Conservation (phyloP, 1,140 invertebrate species). For the Arctopsyche grandis region DNA sequence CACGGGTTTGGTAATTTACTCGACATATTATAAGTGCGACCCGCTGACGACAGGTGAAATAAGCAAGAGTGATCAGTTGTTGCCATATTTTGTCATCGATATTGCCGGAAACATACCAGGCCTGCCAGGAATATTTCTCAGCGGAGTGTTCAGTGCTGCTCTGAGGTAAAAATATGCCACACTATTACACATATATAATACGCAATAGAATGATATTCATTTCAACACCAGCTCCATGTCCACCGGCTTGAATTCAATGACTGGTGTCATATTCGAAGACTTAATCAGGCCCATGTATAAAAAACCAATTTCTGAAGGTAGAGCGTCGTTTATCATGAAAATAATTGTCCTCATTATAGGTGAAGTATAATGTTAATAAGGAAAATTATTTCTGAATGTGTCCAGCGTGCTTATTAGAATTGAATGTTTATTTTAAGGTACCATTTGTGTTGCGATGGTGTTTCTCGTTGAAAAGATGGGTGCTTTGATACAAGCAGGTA, state of each 20-base stretch:
- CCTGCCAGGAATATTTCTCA: conserved; percentile 80
- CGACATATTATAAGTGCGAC: conserved; percentile 81
- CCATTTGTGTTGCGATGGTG: conserved; percentile 72
- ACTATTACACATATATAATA: not conserved
- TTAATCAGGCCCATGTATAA: conserved; percentile 75
- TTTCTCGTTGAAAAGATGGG: conserved; percentile 77
- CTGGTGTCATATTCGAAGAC: conserved; percentile 84
- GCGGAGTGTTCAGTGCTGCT: conserved; percentile 80
- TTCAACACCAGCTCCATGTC: conserved; percentile 76
- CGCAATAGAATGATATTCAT: conserved; percentile 39
- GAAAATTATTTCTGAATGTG: not conserved
- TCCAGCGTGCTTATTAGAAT: not conserved
- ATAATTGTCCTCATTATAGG: conserved; percentile 72
- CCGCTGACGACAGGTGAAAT: conserved; percentile 74
- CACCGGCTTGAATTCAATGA: conserved; percentile 81
- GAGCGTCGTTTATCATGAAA: conserved; percentile 76
- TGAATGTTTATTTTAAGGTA: conserved; percentile 58
- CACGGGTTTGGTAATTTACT: conserved; percentile 82
- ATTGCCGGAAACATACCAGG: conserved; percentile 73
- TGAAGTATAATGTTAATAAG: conserved; percentile 37
- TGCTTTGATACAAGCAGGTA: conserved; percentile 74
- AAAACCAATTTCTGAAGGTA: conserved; percentile 69
- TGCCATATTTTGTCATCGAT: conserved; percentile 81
- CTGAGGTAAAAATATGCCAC: conserved; percentile 69
- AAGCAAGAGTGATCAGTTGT: conserved; percentile 71